Evolutionary conservation across 2,888 invertebrate genomes (phyloP), one percentile per base, ranked within the genome.

Genomic region (Adineta ricciae): DNA sequence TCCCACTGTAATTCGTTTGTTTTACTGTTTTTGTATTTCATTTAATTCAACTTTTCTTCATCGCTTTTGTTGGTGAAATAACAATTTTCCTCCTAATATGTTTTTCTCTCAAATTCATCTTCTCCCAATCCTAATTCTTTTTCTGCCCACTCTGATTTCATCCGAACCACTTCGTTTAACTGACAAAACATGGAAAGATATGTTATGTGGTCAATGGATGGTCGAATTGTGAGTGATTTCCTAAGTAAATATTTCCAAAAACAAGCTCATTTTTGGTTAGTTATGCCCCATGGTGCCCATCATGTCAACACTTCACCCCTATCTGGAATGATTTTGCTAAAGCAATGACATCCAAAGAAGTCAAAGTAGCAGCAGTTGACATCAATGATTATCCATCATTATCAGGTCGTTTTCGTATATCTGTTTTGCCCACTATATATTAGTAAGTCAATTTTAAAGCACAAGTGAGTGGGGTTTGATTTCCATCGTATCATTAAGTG

Each of bases 251-350:
- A n/a, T 21, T 78, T 41, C n/a, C n/a, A n/a, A n/a, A n/a, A n/a
- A n/a, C n/a, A n/a, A n/a, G n/a, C n/a, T n/a, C n/a, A n/a, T n/a
- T n/a, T n/a, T n/a, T n/a, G n/a, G n/a, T n/a, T 41, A 85, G 85
- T 64, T 85, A 82, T 56, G 85, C 85, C 21, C 85, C 85, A 36
- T 85, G 85, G 85, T 85, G 85, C 52, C 85, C 85, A 41, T 83
- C 85, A 19, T 85, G 85, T 19, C 54, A 85, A 46, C 84, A 72
- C 46, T 85, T 85, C n/a, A 54, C 32, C 32, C 41, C 24, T 16
- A 84, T 46, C 27, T 85, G 85, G 85, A 56, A 38, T 46, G 83
- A 85, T 9, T 85, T 84, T 84, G 36, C 78, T n/a, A 54, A 52
- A 27, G 73, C 54, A 24, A 78, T 83, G 41, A 41, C 21, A 2